phyloP scores from a whole-genome alignment of 2,888 invertebrate genomes.

The Dromius quadrimaculatus region DNA sequence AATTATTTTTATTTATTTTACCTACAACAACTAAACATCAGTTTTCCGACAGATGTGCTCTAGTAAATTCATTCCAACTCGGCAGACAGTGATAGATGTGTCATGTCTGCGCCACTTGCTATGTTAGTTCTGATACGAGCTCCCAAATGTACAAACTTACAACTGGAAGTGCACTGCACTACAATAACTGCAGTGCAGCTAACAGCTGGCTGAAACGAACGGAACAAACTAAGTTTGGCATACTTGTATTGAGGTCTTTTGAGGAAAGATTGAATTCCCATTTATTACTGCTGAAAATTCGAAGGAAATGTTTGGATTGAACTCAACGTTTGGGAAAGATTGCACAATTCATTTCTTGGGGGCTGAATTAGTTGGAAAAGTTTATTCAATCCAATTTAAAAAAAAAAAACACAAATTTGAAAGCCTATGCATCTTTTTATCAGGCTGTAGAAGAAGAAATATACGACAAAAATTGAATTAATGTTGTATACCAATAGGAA shows the following conservation, averaged over 20 bases:
- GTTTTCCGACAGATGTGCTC: too few species aligned
- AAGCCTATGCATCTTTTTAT: too few species aligned
- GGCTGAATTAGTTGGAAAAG: too few species aligned
- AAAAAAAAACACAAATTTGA: too few species aligned
- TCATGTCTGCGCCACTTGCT: neutral
- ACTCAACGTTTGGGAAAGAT: neutral
- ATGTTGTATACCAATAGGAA: too few species aligned
- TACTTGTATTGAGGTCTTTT: neutral
- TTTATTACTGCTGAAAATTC: neutral
- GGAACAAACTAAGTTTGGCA: neutral
- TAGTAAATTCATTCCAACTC: neutral
- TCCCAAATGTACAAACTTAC: constrained; percentile 2
- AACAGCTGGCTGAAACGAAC: neutral
- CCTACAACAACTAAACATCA: too few species aligned
- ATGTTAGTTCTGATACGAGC: neutral
- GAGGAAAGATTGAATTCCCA: neutral
- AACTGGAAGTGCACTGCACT: too few species aligned
- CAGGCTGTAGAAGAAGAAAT: too few species aligned
- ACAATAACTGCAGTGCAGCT: neutral
- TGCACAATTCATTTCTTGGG: too few species aligned
- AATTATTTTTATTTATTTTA: too few species aligned
- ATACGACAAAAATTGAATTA: too few species aligned
- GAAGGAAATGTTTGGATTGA: neutral
- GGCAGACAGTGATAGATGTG: neutral
- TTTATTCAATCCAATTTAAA: too few species aligned